A percentile compares a stretch with the other conserved stretches of the same genome.
phyloP scores from a whole-genome alignment of 2,888 invertebrate species.

The Acrobasis suavella region DNA sequence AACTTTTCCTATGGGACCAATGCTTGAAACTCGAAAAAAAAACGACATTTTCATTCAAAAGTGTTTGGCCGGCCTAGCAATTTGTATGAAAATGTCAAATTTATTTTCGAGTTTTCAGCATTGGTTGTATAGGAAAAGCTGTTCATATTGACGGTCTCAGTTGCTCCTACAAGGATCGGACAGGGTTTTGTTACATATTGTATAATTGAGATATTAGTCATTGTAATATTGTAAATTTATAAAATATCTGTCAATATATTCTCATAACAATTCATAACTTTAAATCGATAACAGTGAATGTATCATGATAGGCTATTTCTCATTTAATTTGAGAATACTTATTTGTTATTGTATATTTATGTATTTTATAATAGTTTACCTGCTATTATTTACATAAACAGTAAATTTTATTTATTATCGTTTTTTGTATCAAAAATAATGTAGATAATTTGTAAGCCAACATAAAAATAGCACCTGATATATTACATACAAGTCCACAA shows the following conservation, averaged over 20 bases:
- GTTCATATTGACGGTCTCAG: too few relatives aligned
- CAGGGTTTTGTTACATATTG: too few relatives aligned
- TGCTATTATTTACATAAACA: neutral
- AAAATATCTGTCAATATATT: neutral
- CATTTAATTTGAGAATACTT: neutral
- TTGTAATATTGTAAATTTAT: neutral
- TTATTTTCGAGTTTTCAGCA: too few relatives aligned
- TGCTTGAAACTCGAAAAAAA: too few relatives aligned
- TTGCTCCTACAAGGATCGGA: too few relatives aligned
- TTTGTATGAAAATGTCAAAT: too few relatives aligned
- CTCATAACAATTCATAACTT: neutral
- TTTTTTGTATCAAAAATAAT: neutral
- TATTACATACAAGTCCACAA: constrained; percentile 4
- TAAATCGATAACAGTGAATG: neutral
- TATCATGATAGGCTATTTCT: neutral
- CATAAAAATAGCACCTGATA: neutral
- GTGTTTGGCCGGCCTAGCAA: too few relatives aligned
- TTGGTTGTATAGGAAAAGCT: too few relatives aligned
- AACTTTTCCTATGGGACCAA: too few relatives aligned
- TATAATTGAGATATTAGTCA: neutral
- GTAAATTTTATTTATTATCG: neutral
- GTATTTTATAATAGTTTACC: neutral
- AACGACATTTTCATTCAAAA: too few relatives aligned
- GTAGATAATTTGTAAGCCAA: neutral
- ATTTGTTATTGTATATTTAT: neutral